Percentiles rank a stretch among this genome's conserved stretches.
These are phyloP conservation scores for Lepidochitona cinerea DNA, from an alignment of 2,888 invertebrate genomes.

Conservation along the genomic window DNA sequence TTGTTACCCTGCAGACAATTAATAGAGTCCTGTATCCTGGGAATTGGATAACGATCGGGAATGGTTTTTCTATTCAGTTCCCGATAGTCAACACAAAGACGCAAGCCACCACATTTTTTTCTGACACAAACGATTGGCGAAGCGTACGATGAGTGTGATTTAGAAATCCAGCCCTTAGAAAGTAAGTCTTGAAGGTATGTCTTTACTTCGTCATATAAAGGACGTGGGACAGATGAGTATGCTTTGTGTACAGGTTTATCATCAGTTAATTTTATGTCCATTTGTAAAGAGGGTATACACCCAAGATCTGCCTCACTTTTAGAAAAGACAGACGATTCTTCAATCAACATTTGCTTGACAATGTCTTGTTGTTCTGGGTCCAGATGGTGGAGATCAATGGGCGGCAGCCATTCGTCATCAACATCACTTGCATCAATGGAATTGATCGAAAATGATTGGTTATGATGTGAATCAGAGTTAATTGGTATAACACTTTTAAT, in stretches of 20 bases:
- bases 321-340: constrained; percentile 30
- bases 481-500: neutral
- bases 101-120: constrained; percentile 19
- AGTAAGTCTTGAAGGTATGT: constrained; percentile 30
- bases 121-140: constrained; percentile 21
- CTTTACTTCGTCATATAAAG: constrained; percentile 36
- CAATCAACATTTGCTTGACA: constrained; percentile 20
- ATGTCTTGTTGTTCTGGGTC: constrained; percentile 14
- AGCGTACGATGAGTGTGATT: constrained; percentile 22
- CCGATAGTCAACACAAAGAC: constrained; percentile 30
- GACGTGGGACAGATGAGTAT: constrained; percentile 30
- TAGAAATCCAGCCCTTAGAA: constrained; percentile 24
- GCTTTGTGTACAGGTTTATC: constrained; percentile 24
- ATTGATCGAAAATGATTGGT: neutral
- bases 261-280: constrained; percentile 31
- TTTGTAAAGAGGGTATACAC: constrained; percentile 19
- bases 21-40: constrained; percentile 22
- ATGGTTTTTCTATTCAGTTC: constrained; percentile 19
- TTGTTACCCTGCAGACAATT: constrained; percentile 19
- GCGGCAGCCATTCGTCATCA: constrained; percentile 25
- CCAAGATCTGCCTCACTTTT: constrained; percentile 31
- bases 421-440: neutral
- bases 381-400: constrained; percentile 15
- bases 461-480: too few relatives aligned
- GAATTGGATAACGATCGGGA: constrained; percentile 24